Base-by-base conservation (phyloP, 2,888 invertebrate genomes). In the Apodemia hepburni region DNA sequence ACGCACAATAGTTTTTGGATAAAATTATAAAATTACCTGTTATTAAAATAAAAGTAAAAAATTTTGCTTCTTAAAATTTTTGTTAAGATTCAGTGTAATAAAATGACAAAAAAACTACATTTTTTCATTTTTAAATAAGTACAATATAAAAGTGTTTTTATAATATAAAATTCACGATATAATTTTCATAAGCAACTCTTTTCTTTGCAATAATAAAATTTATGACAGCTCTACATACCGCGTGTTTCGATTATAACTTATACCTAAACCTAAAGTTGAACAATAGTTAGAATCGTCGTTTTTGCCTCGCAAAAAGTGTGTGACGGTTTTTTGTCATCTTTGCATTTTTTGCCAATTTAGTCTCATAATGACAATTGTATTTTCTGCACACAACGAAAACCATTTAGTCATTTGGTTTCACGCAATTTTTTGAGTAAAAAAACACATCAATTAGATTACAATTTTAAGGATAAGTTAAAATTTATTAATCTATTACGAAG, bases 331-430 rank as follows among this genome's bases (percentile, higher is more conserved):
- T 68, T 75, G 70, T 69, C 71, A 71, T 66, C 70, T 69, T 73
- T 71, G 68, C 62, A 38, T 72, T 75, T 77, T 79, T 77, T 75
- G 74, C 73, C 70, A 67, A 66, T 72, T 75, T 73, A 73, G 68
- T 70, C 68, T 71, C 67, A 66, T 70, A 71, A 73, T 69, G 68
- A 66, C 67, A 64, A 65, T 68, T 68, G 67, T 69, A 70, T 62
- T 66, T 66, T 65, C 62, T 62, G 61, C 62, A 65, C 63, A 62
- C 62, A 58, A 60, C 45, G 49, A 15, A 33, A 58, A 57, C 9
- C 7, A 42, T 61, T 45, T 59, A 15, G 9, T 17, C 15, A 27
- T 33, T 57, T 57, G 27, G 42, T 18, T 54, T 54, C 15, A 15
- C 15, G 29, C 51, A 49, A 18, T 18, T 49, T 49, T 22, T 22